Percentiles rank a stretch among this genome's conserved stretches.
Evolutionary conservation across 2,888 invertebrate species (phyloP).

Genomic region (Serrognathus titanus): DNA sequence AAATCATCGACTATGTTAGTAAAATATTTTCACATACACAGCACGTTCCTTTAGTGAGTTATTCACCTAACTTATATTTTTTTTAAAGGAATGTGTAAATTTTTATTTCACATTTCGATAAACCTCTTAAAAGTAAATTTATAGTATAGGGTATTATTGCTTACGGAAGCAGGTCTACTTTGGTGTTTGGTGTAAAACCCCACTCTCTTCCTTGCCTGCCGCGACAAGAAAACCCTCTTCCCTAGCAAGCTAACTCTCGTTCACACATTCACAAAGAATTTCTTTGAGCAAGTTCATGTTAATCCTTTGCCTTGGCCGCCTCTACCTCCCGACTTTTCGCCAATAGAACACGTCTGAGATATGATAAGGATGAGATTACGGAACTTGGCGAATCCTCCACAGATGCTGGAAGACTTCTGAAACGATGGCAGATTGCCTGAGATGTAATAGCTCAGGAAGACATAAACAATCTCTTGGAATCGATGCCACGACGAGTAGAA

Average conservation of each 20-base stretch:
- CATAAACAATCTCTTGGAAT: background rate
- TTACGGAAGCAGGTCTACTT: background rate
- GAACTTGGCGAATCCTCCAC: background rate
- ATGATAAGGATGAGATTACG: conserved; percentile 3
- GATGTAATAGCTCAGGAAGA: background rate
- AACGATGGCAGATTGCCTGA: background rate
- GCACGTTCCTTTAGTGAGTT: no score
- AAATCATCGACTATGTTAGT: no score
- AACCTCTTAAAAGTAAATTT: no score
- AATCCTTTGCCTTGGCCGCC: conserved; percentile 2
- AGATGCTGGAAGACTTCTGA: no score
- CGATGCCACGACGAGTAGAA: background rate
- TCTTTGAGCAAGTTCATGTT: background rate
- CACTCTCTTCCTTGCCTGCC: conserved; percentile 1
- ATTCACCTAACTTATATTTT: no score
- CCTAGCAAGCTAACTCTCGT: no score
- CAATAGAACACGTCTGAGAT: no score
- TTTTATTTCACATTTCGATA: no score
- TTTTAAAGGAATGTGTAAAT: no score
- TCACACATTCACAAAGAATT: no score
- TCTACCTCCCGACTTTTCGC: conserved; percentile 2
- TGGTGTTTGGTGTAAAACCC: background rate
- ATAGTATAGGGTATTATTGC: background rate
- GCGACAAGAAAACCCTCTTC: no score
- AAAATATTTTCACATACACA: no score